A percentile compares a stretch with the other conserved stretches of the same genome.
These are phyloP conservation scores for Bubo bubo DNA, from an alignment of 2,113 vertebrate species.

Conservation along the genomic window DNA sequence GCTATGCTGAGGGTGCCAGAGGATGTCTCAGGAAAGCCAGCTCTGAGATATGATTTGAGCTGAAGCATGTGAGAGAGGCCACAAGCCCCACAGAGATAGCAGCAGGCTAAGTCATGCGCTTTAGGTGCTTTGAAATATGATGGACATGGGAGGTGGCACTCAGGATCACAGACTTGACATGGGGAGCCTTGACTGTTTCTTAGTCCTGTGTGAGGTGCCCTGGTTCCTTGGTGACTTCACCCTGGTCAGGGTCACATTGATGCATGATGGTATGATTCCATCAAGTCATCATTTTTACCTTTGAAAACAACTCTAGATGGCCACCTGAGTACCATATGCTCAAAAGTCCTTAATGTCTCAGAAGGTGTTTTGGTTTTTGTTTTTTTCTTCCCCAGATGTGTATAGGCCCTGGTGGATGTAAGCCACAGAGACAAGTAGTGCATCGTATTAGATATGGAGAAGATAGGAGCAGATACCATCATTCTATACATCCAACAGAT, in stretches of 20 bases:
- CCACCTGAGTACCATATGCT: not conserved
- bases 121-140: not conserved
- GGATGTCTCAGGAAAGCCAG: not conserved
- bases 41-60: not conserved
- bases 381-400: not conserved
- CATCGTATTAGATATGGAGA: not conserved
- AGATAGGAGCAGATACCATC: not conserved
- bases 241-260: not conserved
- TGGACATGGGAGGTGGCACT: not conserved
- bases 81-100: not conserved
- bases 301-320: not conserved
- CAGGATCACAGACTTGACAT: not conserved
- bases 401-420: not conserved
- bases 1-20: not conserved
- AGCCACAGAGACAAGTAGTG: not conserved
- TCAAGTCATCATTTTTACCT: not conserved
- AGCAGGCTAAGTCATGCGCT: not conserved
- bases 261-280: not conserved
- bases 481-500: not conserved
- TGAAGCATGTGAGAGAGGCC: not conserved
- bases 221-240: fast-evolving
- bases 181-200: not conserved
- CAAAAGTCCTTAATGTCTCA: not conserved
- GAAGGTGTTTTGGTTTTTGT: not conserved
- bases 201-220: not conserved